Conservation (phyloP, 2,113 vertebrate genomes). For the Myotis brandtii region DNA sequence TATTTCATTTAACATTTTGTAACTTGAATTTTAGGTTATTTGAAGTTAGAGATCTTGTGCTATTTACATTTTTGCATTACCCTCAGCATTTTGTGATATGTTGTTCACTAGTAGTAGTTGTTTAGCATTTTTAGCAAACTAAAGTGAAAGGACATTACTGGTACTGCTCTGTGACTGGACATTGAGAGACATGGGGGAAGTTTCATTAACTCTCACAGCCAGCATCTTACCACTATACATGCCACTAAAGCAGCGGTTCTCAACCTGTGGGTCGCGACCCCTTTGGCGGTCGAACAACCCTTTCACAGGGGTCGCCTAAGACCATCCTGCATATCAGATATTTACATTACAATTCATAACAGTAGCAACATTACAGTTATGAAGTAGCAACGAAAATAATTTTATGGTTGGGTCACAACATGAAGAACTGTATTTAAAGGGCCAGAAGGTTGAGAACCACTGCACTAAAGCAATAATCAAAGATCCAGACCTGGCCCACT, state of each 20-base stretch:
- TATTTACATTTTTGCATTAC: background rate
- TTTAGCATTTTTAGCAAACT: background rate
- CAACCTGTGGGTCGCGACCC: too few species aligned
- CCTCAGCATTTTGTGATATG: background rate
- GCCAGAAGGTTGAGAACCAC: too few species aligned
- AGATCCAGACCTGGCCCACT: background rate
- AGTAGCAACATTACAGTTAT: too few species aligned
- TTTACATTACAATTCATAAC: too few species aligned
- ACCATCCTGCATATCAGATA: too few species aligned
- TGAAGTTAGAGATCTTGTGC: background rate
- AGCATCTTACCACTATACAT: background rate
- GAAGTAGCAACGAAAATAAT: too few species aligned
- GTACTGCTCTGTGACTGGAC: background rate
- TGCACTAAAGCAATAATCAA: background rate
- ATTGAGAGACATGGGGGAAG: background rate
- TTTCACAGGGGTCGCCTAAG: too few species aligned
- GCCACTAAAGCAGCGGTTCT: background rate
- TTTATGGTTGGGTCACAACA: too few species aligned
- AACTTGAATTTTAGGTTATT: background rate
- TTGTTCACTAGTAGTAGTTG: background rate
- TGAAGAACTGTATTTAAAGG: too few species aligned
- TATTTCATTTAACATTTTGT: background rate
- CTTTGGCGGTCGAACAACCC: too few species aligned
- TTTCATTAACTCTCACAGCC: background rate
- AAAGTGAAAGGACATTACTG: background rate